Evolutionary conservation across 2,888 invertebrate genomes (phyloP).

Genomic region (Oscheius onirici): DNA sequence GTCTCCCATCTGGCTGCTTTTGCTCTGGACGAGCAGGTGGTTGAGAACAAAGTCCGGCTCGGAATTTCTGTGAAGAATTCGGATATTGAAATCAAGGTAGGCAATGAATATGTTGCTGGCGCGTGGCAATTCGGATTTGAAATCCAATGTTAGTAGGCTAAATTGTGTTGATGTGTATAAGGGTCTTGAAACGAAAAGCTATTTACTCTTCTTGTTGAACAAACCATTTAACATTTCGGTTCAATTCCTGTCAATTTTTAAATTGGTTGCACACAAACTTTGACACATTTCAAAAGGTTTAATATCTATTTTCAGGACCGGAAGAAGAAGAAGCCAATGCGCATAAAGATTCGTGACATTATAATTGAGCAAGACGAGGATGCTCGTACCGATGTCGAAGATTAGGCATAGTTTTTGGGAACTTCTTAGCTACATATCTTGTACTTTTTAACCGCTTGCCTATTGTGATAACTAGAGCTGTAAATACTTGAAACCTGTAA

Average conservation of each 20-base stretch:
- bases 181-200: no score
- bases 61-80: constrained; percentile 49
- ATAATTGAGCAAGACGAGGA: constrained; percentile 57
- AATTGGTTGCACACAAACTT: no score
- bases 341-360: constrained; percentile 44
- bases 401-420: background rate
- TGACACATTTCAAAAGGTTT: no score
- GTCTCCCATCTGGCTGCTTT: constrained; percentile 60
- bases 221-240: no score
- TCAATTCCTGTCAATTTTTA: no score
- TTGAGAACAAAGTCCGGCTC: constrained; percentile 52
- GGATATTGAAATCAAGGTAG: constrained; percentile 53
- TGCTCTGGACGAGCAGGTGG: constrained; percentile 49
- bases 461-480: constrained; percentile 7
- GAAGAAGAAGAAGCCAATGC: constrained; percentile 56
- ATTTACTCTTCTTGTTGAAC: no score
- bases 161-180: no score
- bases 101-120: background rate
- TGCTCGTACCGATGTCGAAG: constrained; percentile 28
- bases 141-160: no score
- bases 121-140: no score
- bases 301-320: constrained; percentile 41
- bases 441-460: constrained; percentile 9
- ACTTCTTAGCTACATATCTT: background rate
- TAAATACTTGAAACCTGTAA: background rate